Evolutionary conservation across 2,888 invertebrate genomes (phyloP).

Genomic region (Tanypteryx hageni): DNA sequence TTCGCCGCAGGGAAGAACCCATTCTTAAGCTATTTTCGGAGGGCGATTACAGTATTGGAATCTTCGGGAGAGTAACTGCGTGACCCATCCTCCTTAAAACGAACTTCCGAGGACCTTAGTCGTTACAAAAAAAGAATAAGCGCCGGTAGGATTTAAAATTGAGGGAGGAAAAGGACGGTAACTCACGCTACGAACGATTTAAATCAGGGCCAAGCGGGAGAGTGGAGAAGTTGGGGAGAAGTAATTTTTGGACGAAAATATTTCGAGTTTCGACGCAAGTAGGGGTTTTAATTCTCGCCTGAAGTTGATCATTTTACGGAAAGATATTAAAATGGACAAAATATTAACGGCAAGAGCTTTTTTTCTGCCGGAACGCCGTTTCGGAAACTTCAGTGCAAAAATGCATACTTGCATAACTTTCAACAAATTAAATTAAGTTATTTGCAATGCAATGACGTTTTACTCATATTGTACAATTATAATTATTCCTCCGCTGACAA

Average conservation of each 20-base stretch:
- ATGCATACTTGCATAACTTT: too few relatives aligned
- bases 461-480: too few relatives aligned
- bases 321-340: too few relatives aligned
- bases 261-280: not conserved
- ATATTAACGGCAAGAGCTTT: not conserved
- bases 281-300: not conserved
- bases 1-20: not conserved
- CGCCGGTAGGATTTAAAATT: not conserved
- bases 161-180: not conserved
- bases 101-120: not conserved
- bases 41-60: not conserved
- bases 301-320: not conserved
- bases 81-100: slow-evolving; percentile 42
- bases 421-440: too few relatives aligned
- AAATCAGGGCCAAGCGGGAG: not conserved
- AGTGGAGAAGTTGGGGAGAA: not conserved
- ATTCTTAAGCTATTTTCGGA: not conserved
- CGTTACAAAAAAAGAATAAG: not conserved
- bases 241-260: not conserved
- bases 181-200: slow-evolving; percentile 38
- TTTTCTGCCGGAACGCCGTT: too few relatives aligned
- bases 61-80: not conserved
- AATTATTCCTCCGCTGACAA: too few relatives aligned
- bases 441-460: too few relatives aligned
- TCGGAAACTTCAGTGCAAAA: too few relatives aligned